Conservation (phyloP, 2,797 vertebrate species). For the Chiloscyllium punctatum region DNA sequence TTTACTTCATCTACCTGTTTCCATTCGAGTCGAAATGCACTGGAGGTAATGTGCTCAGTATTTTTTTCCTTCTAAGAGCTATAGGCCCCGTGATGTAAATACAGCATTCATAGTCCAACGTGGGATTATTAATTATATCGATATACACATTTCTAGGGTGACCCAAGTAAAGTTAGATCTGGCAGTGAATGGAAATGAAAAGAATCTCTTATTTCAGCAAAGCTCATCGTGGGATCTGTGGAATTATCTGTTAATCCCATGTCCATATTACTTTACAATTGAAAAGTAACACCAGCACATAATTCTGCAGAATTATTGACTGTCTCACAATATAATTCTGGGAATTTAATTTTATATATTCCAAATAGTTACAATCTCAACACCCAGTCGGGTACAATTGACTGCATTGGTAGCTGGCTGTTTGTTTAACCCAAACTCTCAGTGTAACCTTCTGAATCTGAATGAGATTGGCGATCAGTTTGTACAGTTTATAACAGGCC, state of each 20-base stretch:
- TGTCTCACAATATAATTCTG: neutral
- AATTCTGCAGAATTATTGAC: neutral
- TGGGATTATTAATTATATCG: neutral
- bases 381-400: neutral
- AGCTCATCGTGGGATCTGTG: neutral
- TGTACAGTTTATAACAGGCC: neutral
- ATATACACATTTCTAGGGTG: neutral
- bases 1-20: neutral
- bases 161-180: neutral
- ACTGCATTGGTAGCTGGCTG: no score
- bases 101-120: neutral
- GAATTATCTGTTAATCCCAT: neutral
- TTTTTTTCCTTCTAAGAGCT: neutral
- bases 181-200: neutral
- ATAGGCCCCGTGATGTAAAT: neutral
- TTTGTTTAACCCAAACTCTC: no score
- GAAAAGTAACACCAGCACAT: neutral
- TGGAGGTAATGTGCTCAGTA: neutral
- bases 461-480: no score
- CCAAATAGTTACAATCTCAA: neutral
- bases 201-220: neutral
- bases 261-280: neutral
- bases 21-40: neutral
- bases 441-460: no score
- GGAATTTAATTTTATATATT: neutral